phyloP scores from a whole-genome alignment of 2,113 vertebrate genomes.

The Cacatua alba region DNA sequence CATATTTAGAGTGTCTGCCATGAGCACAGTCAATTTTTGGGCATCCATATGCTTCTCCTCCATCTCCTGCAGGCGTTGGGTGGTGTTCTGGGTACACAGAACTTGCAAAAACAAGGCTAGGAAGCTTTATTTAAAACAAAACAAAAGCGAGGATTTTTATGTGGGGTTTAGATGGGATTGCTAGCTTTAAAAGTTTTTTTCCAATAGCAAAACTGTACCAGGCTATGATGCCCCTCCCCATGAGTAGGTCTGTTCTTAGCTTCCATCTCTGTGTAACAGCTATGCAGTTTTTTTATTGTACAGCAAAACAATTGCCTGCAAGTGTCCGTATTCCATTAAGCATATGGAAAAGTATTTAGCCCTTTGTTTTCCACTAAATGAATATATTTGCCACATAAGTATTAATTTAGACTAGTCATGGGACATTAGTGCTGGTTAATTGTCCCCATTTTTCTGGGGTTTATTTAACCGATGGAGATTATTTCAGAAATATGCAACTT shows the following conservation, averaged over 20 bases:
- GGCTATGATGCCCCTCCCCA: neutral
- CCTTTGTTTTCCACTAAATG: conserved; percentile 43
- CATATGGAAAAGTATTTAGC: conserved; percentile 46
- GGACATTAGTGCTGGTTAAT: conserved; percentile 37
- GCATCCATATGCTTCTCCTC: neutral
- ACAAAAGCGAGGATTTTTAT: neutral
- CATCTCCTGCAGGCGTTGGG: neutral
- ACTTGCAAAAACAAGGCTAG: neutral
- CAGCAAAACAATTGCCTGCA: conserved; percentile 36
- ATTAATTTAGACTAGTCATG: conserved; percentile 54
- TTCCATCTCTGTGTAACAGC: neutral
- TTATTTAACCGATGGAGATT: neutral
- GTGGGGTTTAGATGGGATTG: neutral
- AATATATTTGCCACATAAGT: conserved; percentile 37
- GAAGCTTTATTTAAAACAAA: neutral
- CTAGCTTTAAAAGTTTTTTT: neutral
- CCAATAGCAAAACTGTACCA: neutral
- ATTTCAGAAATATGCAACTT: conserved; percentile 30
- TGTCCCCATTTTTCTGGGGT: conserved; percentile 34
- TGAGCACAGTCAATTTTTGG: neutral
- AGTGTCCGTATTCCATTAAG: conserved; percentile 49
- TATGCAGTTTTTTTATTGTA: neutral
- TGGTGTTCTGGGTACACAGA: neutral
- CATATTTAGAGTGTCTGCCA: neutral
- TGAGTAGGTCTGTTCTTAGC: neutral